phyloP scores from a whole-genome alignment of 2,797 vertebrate genomes.

The Trichosurus vulpecula region DNA sequence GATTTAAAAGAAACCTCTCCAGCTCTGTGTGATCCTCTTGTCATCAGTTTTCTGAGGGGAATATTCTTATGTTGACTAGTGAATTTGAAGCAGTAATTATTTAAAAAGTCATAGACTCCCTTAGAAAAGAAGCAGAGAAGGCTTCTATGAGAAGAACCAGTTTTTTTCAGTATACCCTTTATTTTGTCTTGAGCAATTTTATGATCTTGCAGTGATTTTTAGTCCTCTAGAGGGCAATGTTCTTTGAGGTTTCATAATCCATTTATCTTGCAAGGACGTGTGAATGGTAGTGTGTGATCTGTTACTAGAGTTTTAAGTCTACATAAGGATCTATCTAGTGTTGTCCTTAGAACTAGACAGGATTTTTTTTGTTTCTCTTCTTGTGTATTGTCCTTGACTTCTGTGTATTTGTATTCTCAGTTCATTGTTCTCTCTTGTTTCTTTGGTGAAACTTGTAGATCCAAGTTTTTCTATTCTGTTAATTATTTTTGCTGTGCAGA shows the following conservation, averaged over 20 bases:
- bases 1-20: neutral
- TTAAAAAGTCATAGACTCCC: neutral
- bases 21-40: neutral
- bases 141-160: neutral
- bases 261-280: fast-evolving
- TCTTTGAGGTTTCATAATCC: neutral
- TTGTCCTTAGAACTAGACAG: neutral
- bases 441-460: neutral
- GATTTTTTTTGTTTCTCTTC: neutral
- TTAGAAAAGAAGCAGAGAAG: neutral
- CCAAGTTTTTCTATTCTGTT: neutral
- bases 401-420: neutral
- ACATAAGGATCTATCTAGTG: neutral
- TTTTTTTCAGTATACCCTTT: neutral
- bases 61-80: neutral
- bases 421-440: neutral
- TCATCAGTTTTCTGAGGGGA: constrained; percentile 6
- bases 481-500: neutral
- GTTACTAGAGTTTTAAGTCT: neutral
- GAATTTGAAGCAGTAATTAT: neutral
- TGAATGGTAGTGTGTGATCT: neutral
- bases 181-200: neutral
- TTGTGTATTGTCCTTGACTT: neutral
- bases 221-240: constrained; percentile 62
- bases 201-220: constrained; percentile 21